phyloP scores from a whole-genome alignment of 2,113 vertebrate species.

The Jacana jacana region DNA sequence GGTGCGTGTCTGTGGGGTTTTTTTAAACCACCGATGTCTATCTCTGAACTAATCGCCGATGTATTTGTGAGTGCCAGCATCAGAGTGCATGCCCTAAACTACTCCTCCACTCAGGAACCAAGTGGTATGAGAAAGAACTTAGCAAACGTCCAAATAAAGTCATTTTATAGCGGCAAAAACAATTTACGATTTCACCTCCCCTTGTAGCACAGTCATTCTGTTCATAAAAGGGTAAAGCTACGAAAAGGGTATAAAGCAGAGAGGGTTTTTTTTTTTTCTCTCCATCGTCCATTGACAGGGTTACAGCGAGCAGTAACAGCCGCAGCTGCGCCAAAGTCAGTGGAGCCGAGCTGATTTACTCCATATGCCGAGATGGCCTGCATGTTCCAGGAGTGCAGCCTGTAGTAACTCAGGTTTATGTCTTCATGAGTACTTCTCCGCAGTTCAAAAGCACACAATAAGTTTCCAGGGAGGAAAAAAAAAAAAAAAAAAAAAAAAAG shows the following conservation, averaged over 20 bases:
- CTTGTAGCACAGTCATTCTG: neutral
- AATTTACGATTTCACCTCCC: neutral
- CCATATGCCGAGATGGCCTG: neutral
- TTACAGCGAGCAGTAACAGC: neutral
- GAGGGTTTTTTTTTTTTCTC: neutral
- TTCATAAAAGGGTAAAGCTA: neutral
- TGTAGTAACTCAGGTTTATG: conserved; percentile 30
- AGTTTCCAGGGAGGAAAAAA: neutral
- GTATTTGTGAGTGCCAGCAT: neutral
- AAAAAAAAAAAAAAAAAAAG: neutral
- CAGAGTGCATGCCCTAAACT: neutral
- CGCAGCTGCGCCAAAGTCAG: neutral
- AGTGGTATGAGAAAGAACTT: neutral
- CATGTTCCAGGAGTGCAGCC: neutral
- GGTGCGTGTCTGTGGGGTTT: neutral
- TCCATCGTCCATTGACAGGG: neutral
- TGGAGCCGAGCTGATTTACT: neutral
- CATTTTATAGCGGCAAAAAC: neutral
- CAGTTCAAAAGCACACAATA: neutral
- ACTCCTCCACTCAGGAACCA: conserved; percentile 12
- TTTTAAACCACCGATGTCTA: neutral
- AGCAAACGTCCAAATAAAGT: neutral
- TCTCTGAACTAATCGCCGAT: conserved; percentile 12
- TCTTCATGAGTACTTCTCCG: neutral
- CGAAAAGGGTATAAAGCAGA: neutral